phyloP scores from a whole-genome alignment of 2,113 vertebrate species.

The Acrocephalus kingi region DNA sequence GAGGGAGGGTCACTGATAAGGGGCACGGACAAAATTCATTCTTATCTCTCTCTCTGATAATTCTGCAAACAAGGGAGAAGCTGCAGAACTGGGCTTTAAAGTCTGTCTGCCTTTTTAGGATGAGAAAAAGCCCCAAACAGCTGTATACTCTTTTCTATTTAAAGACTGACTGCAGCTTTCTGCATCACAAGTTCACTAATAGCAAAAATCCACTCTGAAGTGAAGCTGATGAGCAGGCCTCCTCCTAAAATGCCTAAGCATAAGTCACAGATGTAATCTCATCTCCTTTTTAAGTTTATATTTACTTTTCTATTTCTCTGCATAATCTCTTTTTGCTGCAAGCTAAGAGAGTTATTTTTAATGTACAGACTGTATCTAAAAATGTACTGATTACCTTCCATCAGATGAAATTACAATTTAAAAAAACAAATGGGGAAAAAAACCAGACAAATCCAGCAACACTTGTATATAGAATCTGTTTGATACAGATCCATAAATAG shows the following conservation, averaged over 20 bases:
- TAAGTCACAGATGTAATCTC: not conserved
- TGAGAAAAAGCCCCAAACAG: not conserved
- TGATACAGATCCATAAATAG: not conserved
- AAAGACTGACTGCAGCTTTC: not conserved
- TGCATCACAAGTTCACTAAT: constrained; percentile 5
- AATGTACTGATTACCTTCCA: not conserved
- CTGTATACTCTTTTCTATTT: not conserved
- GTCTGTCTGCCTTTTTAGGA: not conserved
- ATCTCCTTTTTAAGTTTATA: not conserved
- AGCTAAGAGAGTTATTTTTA: not conserved
- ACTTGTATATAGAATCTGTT: not conserved
- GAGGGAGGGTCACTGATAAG: not conserved
- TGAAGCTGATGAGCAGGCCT: not conserved
- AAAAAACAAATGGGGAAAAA: not conserved
- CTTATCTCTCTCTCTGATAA: not conserved
- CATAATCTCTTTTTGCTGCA: not conserved
- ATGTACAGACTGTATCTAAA: not conserved
- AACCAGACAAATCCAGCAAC: not conserved
- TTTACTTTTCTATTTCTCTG: constrained; percentile 11
- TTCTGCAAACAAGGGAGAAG: not conserved
- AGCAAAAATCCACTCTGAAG: not conserved
- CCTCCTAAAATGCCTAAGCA: not conserved
- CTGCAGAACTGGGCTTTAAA: not conserved
- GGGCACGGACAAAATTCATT: not conserved
- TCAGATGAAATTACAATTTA: not conserved